Evolutionary conservation across 1,140 invertebrate species (phyloP).

Genomic region (Tetramorium parvispinum): DNA sequence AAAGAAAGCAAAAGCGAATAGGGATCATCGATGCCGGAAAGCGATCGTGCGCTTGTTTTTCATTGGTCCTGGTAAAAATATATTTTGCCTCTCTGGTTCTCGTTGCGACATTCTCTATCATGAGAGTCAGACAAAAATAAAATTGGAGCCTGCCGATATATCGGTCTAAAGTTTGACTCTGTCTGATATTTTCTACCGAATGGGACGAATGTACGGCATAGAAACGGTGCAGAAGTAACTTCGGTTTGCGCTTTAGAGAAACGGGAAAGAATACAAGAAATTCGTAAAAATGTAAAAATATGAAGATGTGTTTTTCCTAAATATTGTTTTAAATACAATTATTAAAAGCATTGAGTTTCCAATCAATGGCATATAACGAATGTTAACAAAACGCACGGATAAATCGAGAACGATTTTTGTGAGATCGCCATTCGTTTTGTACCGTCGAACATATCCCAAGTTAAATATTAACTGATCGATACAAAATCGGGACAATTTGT

Average conservation of each 20-base stretch:
- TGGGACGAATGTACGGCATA: not conserved
- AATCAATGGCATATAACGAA: not conserved
- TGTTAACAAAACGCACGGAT: conserved; percentile 5
- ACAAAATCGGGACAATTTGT: conserved; percentile 25
- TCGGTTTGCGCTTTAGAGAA: too few relatives aligned
- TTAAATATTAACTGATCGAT: conserved; percentile 40
- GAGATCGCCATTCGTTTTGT: conserved; percentile 7
- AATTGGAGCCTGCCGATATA: conserved; percentile 53
- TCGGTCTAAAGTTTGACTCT: conserved; percentile 44
- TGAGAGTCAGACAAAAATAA: conserved; percentile 51
- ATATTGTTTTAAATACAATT: conserved; percentile 24
- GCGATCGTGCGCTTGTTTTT: conserved; percentile 52
- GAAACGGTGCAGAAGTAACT: not conserved
- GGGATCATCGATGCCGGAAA: conserved; percentile 40
- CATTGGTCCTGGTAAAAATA: conserved; percentile 52
- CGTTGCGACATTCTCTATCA: conserved; percentile 46
- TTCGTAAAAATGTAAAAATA: conserved; percentile 29
- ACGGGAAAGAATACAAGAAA: not conserved
- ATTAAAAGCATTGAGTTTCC: conserved; percentile 27
- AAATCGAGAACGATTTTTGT: conserved; percentile 18
- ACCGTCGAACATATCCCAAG: conserved; percentile 1
- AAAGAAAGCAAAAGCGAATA: conserved; percentile 23
- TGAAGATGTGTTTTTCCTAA: conserved; percentile 1
- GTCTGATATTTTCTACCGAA: conserved; percentile 51
- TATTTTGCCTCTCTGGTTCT: conserved; percentile 45